Evolutionary conservation across 2,113 vertebrate genomes (phyloP).

Genomic region (Pyrgilauda ruficollis): DNA sequence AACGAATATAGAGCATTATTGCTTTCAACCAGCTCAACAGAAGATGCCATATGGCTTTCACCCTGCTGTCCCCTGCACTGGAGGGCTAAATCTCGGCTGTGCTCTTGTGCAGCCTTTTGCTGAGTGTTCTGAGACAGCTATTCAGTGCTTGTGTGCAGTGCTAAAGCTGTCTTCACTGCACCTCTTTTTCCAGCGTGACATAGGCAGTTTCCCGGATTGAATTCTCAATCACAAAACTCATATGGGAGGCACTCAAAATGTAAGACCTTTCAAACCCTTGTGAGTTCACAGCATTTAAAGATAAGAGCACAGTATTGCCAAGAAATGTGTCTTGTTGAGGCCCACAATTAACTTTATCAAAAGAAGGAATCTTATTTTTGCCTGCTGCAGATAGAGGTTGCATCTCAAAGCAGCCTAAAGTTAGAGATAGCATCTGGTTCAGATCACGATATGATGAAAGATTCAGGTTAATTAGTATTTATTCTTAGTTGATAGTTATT

Average conservation of each 20-base stretch:
- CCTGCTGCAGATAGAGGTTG: neutral
- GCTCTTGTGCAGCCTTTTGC: neutral
- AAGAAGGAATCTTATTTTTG: conserved; percentile 22
- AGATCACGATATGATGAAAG: neutral
- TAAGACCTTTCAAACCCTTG: neutral
- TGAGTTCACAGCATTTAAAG: neutral
- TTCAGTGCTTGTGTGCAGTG: accelerated
- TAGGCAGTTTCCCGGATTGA: neutral
- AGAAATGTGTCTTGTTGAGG: neutral
- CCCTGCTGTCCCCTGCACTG: accelerated
- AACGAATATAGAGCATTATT: neutral
- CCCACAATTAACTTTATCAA: neutral
- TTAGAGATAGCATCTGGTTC: conserved; percentile 40
- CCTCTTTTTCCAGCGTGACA: neutral
- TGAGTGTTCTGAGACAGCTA: neutral
- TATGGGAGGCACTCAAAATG: neutral
- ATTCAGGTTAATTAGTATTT: conserved; percentile 48
- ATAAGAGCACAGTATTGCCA: neutral
- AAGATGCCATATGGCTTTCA: neutral
- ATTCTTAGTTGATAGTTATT: conserved; percentile 11
- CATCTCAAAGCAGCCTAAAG: neutral
- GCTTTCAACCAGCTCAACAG: neutral
- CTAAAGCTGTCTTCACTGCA: neutral
- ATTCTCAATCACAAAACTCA: neutral
- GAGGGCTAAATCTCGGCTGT: accelerated